phyloP scores from a whole-genome alignment of 2,888 invertebrate species.

The Epistrophella euchroma region DNA sequence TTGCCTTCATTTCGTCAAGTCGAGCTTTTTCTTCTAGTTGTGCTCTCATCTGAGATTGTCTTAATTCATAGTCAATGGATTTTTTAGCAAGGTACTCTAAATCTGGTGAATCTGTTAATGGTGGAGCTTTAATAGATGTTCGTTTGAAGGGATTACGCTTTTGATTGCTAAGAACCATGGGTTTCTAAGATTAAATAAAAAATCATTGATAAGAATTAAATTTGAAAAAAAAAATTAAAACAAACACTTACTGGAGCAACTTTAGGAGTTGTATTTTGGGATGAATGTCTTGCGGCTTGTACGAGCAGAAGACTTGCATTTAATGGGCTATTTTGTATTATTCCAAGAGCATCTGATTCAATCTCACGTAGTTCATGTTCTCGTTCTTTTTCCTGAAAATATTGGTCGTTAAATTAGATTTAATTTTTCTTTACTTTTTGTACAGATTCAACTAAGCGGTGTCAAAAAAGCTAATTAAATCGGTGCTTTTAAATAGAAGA shows the following conservation, averaged over 20 bases:
- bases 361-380: conserved; percentile 79
- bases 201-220: not conserved
- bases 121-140: conserved; percentile 83
- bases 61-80: conserved; percentile 63
- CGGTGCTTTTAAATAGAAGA: too few relatives aligned
- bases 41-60: conserved; percentile 24
- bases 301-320: conserved; percentile 73
- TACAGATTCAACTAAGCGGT: too few relatives aligned
- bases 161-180: conserved; percentile 80
- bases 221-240: not conserved
- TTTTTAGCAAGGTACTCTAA: conserved; percentile 71
- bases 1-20: conserved; percentile 76
- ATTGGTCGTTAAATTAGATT: not conserved
- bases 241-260: conserved; percentile 76
- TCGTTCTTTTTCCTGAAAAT: conserved; percentile 78
- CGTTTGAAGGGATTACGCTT: conserved; percentile 85
- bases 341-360: conserved; percentile 78
- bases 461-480: too few relatives aligned
- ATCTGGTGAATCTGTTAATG: conserved; percentile 31
- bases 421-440: not conserved
- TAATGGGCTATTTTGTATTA: conserved; percentile 77
- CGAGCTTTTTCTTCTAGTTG: conserved; percentile 79
- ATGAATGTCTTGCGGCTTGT: conserved; percentile 40
- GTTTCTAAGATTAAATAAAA: conserved; percentile 76
- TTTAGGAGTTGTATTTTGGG: conserved; percentile 62